phyloP scores from a whole-genome alignment of 1,140 invertebrate genomes.

The Whitmania pigra region DNA sequence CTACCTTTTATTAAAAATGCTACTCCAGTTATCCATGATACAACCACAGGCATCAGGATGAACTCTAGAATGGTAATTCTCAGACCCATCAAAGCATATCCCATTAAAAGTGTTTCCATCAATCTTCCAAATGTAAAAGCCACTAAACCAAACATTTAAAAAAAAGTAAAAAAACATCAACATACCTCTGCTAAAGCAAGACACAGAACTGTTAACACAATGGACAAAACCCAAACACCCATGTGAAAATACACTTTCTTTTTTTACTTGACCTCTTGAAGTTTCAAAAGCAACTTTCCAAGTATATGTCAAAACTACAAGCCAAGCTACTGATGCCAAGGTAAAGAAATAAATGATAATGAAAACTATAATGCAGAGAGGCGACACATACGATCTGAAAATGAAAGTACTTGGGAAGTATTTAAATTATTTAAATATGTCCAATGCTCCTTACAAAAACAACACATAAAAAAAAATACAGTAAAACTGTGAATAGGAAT shows the following conservation, averaged over 20 bases:
- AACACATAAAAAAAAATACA: no score
- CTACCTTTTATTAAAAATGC: background rate
- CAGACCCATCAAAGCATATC: background rate
- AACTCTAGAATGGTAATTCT: background rate
- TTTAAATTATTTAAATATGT: no score
- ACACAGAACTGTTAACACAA: background rate
- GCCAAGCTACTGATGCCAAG: background rate
- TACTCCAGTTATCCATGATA: background rate
- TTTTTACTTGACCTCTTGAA: background rate
- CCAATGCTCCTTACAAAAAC: no score
- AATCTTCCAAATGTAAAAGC: background rate
- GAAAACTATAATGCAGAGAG: background rate
- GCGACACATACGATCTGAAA: no score
- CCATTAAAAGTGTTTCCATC: conserved; percentile 8
- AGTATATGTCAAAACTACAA: conserved; percentile 2
- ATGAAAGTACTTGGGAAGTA: no score
- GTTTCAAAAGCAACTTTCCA: background rate
- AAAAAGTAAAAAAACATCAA: background rate
- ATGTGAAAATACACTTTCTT: conserved; percentile 4
- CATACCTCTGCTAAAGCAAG: background rate
- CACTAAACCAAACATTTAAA: background rate
- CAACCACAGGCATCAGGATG: background rate
- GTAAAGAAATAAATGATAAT: conserved; percentile 9
- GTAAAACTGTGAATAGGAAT: no score
- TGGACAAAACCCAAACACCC: background rate